Base-by-base conservation (phyloP, 2,797 vertebrate genomes). In the Eospalax fontanierii region DNA sequence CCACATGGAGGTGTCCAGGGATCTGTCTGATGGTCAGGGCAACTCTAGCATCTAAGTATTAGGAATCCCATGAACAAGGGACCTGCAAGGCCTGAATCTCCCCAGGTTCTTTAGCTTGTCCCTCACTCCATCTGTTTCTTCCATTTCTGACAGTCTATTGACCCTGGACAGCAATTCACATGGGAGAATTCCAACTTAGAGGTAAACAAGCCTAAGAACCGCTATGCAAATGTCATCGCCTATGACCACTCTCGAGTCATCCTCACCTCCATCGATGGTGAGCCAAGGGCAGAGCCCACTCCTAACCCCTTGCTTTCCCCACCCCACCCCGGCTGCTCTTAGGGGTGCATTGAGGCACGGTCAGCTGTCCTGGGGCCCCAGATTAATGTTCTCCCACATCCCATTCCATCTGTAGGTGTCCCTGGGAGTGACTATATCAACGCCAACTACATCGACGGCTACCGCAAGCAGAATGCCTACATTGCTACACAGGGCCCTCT, bases 111-210 rank as follows among this genome's bases (percentile, higher is more conserved):
- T 71, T 4, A 0, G 11, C 71, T 70, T 16, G 68, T 40, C 43
- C 28, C 18, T 57, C n/a, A 6, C 15, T 35, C 26, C 54, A 15
- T 54, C 68, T 57, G n/a, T 70, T 91, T 38, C 63, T 40, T 94
- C 63, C 66, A 63, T 81, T 96, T 61, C 90, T 95, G 90, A n/a
- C 97, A 99, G 99, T 99, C 99, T 93, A 98, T 99, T 93, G 99
- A 99, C 96, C 99, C 99, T 0, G 99, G 99, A 43, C 99, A 99
- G 98, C 99, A 99, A 98, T 99, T 99, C 98, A 99, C 99, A 0
- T 99, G 99, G 99, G 99, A 99, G 97, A 99, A 99, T 96, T 99
- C 99, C 91, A 99, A 99, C 98, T 98, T 99, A 95, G 99, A 99
- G 97, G 99, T 99, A 96, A 99, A 99, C 97, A 99, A 99, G 98